phyloP scores from a whole-genome alignment of 2,113 vertebrate species.

The Grammatotria lemairii region DNA sequence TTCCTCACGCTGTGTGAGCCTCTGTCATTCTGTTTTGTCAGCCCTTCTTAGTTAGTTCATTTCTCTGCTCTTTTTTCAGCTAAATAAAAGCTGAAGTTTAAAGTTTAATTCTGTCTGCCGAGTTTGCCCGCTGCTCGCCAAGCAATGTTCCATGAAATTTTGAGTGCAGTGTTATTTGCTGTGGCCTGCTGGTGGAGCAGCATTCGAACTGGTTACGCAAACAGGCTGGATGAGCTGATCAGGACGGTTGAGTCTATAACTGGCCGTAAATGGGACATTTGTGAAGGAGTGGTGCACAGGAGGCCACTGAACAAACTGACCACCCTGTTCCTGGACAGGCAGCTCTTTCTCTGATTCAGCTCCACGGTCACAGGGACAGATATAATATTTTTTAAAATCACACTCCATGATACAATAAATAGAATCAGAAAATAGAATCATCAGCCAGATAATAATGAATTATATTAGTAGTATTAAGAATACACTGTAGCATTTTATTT shows the following conservation, averaged over 20 bases:
- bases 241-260: neutral
- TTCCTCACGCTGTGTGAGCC: neutral
- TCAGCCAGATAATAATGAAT: neutral
- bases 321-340: neutral
- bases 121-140: neutral
- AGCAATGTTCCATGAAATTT: neutral
- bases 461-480: neutral
- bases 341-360: neutral
- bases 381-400: neutral
- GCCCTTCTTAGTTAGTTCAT: neutral
- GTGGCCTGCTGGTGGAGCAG: neutral
- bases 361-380: neutral
- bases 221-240: neutral
- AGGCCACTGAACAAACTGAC: neutral
- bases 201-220: neutral
- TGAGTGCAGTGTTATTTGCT: accelerated
- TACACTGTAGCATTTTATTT: neutral
- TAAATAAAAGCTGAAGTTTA: neutral
- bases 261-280: neutral
- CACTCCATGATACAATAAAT: neutral
- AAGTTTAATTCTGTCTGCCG: neutral
- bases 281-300: neutral
- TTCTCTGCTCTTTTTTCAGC: neutral
- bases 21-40: neutral
- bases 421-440: neutral